A percentile compares a stretch with the other conserved stretches of the same genome.
These are phyloP conservation scores for Ochropleura plecta DNA, from an alignment of 2,888 invertebrate genomes.

Conservation along the genomic window DNA sequence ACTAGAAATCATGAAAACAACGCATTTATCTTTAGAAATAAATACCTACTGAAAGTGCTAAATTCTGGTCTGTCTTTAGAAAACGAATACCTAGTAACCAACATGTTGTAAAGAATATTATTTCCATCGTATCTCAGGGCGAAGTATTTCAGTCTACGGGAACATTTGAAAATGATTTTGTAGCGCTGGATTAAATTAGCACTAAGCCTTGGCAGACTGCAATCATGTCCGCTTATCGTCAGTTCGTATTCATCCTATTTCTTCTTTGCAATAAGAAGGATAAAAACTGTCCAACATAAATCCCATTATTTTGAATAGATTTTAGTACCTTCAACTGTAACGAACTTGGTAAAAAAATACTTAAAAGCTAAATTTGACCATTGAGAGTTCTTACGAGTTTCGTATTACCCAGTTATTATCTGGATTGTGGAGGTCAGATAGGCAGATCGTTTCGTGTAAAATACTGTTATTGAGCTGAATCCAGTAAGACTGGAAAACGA, in stretches of 20 bases:
- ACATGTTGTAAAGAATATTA: neutral
- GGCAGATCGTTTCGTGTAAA: too few species aligned
- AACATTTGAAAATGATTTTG: slow-evolving; percentile 8
- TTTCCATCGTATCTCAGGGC: neutral
- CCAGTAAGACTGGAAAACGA: too few species aligned
- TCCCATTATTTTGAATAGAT: neutral
- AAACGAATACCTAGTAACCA: neutral
- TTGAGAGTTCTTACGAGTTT: too few species aligned
- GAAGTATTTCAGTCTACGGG: neutral
- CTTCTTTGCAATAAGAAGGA: slow-evolving; percentile 16
- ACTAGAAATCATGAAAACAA: neutral
- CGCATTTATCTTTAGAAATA: neutral
- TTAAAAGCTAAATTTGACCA: too few species aligned
- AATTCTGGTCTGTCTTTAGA: too few species aligned
- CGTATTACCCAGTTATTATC: too few species aligned
- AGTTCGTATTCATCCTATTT: slow-evolving; percentile 21
- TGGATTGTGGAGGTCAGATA: too few species aligned
- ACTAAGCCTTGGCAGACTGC: slow-evolving; percentile 9
- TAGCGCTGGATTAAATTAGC: slow-evolving; percentile 2
- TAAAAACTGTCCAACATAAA: slow-evolving; percentile 22
- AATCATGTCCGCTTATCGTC: slow-evolving; percentile 26
- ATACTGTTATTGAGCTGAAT: too few species aligned
- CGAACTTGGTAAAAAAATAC: slow-evolving; percentile 1
- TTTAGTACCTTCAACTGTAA: too few species aligned
- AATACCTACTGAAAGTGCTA: too few species aligned